These are phyloP conservation scores for Pelusios castaneus DNA, from an alignment of 2,113 vertebrate species.

Conservation along the genomic window DNA sequence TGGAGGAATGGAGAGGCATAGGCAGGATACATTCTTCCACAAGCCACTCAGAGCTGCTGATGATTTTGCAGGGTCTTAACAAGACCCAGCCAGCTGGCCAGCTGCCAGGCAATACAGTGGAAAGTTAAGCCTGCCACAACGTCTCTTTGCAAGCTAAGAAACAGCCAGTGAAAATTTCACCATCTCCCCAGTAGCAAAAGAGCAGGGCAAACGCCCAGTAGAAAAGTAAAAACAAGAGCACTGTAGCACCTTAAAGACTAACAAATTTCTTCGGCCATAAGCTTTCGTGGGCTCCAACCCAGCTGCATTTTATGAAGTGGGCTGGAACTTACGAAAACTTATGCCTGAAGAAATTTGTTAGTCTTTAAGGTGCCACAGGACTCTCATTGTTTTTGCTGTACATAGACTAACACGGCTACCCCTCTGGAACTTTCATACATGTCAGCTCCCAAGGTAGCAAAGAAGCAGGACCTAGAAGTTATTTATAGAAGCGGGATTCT, in stretches of 20 bases:
- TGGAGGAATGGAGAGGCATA: background rate
- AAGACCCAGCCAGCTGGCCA: fast-evolving
- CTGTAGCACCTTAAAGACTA: no score
- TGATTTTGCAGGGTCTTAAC: background rate
- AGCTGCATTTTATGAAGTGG: no score
- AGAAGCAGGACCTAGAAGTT: background rate
- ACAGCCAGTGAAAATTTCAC: background rate
- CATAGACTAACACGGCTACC: no score
- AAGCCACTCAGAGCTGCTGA: background rate
- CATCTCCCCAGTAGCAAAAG: background rate
- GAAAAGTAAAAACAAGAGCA: no score
- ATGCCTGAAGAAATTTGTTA: no score
- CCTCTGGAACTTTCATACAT: no score
- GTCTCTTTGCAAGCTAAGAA: background rate
- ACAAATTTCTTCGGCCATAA: no score
- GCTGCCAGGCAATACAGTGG: background rate
- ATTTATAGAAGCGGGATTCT: background rate
- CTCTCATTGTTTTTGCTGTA: no score
- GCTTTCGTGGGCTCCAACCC: no score
- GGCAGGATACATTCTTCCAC: background rate
- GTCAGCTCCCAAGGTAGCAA: background rate
- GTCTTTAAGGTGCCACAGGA: no score
- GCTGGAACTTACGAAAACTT: no score
- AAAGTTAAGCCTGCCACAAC: background rate
- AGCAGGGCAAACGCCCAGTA: background rate